Base-by-base conservation (phyloP, 2,797 vertebrate species). In the Xyrichtys novacula region DNA sequence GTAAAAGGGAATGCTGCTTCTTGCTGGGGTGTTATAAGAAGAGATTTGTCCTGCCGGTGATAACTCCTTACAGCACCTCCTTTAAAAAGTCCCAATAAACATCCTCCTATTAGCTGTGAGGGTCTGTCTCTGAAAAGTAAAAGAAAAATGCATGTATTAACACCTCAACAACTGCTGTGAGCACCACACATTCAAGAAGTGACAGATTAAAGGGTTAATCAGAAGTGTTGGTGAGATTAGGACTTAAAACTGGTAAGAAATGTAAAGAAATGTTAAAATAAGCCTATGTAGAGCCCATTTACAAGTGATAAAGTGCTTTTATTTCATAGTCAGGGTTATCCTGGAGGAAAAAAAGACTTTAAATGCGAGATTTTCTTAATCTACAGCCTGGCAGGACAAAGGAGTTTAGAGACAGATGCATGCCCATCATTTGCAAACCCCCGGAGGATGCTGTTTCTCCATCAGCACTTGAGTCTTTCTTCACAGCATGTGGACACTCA, bases 401-500 rank as follows among this genome's bases (percentile, higher is more conserved):
- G 74, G 73, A 78, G 83, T 73, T 76, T 23, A 63, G 71, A 83
- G 89, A 86, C 88, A 86, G 69, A 87, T 88, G 84, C 29, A 74
- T 63, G 65, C 64, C 83, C 85, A 83, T 92, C 71, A 94, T 93
- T 94, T 92, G 89, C 89, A 91, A 91, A 84, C 77, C 81, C 70
- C 85, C 77, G 70, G 81, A 90, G 88, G 91, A 92, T 94, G 93
- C 88, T 88, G 93, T 89, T 85, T 85, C 89, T 94, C 93, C 91
- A 92, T 94, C 93, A 93, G 85, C 90, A 91, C 90, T 65, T 84
- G 83, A 76, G 38, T 86, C 86, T 91, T 89, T 90, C 77, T 84
- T 93, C 92, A 89, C 90, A 88, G 93, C 91, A 86, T 88, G 91
- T 77, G 85, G 88, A 90, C 69, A 92, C 88, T 83, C 76, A 65